phyloP scores from a whole-genome alignment of 1,140 invertebrate species.

The Heliconius hewitsoni region DNA sequence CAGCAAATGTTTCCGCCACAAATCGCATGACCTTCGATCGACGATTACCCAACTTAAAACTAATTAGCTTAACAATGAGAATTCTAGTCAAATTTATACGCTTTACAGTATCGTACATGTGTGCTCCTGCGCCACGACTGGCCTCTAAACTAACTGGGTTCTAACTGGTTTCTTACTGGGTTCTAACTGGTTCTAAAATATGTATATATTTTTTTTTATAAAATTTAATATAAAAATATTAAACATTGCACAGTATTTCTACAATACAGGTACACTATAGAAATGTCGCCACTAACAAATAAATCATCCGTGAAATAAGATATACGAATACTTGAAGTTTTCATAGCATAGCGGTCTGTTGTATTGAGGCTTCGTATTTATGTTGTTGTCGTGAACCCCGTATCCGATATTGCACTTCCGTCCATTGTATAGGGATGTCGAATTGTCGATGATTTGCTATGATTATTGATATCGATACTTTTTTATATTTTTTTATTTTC shows the following conservation, averaged over 20 bases:
- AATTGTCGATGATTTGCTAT: conserved; percentile 39
- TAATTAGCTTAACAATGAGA: no score
- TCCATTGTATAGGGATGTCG: conserved; percentile 33
- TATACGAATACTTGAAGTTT: conserved; percentile 19
- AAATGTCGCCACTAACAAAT: background rate
- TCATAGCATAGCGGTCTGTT: conserved; percentile 15
- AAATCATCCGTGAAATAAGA: conserved; percentile 11
- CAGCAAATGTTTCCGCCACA: no score
- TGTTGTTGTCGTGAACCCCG: conserved; percentile 59
- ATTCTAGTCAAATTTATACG: no score
- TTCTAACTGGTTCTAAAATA: no score
- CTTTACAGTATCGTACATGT: no score
- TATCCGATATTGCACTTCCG: conserved; percentile 66
- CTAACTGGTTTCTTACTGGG: no score
- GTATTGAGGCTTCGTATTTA: conserved; percentile 45
- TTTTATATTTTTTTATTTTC: no score
- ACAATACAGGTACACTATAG: background rate
- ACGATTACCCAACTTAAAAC: no score
- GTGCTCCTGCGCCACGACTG: no score
- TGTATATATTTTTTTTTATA: no score
- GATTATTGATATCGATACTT: background rate
- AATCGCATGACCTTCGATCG: no score
- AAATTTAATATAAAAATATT: background rate
- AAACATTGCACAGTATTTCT: background rate
- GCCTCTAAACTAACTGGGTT: no score